phyloP scores from a whole-genome alignment of 2,113 vertebrate genomes.

The Apteryx mantelli region DNA sequence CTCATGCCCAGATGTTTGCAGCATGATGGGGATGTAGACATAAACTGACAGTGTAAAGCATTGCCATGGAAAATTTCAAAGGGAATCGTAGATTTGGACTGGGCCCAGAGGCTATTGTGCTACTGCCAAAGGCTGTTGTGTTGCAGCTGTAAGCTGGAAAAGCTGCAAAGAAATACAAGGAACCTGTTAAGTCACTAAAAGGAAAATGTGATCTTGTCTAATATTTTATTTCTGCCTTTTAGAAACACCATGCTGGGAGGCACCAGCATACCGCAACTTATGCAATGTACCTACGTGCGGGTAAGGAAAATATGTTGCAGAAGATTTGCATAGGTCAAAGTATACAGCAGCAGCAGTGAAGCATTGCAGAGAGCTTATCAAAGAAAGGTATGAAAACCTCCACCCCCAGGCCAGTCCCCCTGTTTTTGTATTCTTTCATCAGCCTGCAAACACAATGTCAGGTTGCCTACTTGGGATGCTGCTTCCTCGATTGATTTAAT shows the following conservation, averaged over 20 bases:
- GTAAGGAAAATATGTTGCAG: not conserved
- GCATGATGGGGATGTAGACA: not conserved
- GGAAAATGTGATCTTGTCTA: not conserved
- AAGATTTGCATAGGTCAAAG: not conserved
- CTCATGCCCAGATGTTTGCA: not conserved
- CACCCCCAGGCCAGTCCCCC: not conserved
- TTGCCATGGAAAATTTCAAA: not conserved
- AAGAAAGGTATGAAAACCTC: not conserved
- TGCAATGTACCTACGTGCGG: rapidly evolving
- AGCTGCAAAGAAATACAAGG: not conserved
- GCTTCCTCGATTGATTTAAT: not conserved
- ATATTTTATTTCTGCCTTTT: not conserved
- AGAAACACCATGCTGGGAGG: not conserved
- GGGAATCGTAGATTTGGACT: not conserved
- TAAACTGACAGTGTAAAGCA: not conserved
- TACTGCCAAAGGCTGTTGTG: not conserved
- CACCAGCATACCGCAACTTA: not conserved
- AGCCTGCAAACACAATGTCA: not conserved
- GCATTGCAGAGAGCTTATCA: rapidly evolving
- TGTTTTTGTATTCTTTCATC: not conserved
- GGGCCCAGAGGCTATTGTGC: not conserved
- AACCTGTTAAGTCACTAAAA: not conserved
- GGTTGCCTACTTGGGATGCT: not conserved
- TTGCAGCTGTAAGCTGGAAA: not conserved
- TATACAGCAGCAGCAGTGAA: not conserved